A percentile compares a stretch with the other conserved stretches of the same genome.
phyloP scores from a whole-genome alignment of 1,140 invertebrate genomes.

The Phthorimaea operculella region DNA sequence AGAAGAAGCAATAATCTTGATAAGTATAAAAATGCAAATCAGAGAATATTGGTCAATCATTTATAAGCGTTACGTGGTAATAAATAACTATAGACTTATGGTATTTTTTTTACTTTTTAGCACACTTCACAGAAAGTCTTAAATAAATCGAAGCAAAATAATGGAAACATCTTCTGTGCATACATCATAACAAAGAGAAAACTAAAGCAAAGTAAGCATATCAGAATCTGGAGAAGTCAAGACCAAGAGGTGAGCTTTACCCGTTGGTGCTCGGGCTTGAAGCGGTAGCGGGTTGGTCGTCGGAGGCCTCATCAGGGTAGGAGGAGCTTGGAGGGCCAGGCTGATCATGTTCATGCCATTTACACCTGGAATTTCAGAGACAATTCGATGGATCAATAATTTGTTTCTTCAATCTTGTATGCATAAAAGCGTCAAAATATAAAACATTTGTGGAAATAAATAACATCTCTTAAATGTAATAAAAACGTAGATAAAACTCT shows the following conservation, averaged over 20 bases:
- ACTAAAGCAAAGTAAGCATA: too few relatives aligned
- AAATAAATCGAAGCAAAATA: too few relatives aligned
- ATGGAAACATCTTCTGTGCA: too few relatives aligned
- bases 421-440: background rate
- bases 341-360: slow-evolving; percentile 79
- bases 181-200: too few relatives aligned
- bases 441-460: background rate
- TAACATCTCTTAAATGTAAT: background rate
- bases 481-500: background rate
- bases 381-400: background rate
- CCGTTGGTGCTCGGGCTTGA: slow-evolving; percentile 61
- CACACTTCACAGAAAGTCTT: too few relatives aligned
- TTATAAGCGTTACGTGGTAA: too few relatives aligned
- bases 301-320: slow-evolving; percentile 64
- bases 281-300: slow-evolving; percentile 41
- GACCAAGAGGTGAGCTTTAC: slow-evolving; percentile 30
- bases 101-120: too few relatives aligned
- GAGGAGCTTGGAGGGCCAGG: slow-evolving; percentile 71
- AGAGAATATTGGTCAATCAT: too few relatives aligned
- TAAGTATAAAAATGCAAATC: too few relatives aligned
- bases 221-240: slow-evolving; percentile 3
- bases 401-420: background rate
- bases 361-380: slow-evolving; percentile 62
- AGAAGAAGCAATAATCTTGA: too few relatives aligned
- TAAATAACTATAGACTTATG: too few relatives aligned